These are phyloP conservation scores for Dastarcus helophoroides DNA, from an alignment of 2,888 invertebrate genomes.

Conservation along the genomic window DNA sequence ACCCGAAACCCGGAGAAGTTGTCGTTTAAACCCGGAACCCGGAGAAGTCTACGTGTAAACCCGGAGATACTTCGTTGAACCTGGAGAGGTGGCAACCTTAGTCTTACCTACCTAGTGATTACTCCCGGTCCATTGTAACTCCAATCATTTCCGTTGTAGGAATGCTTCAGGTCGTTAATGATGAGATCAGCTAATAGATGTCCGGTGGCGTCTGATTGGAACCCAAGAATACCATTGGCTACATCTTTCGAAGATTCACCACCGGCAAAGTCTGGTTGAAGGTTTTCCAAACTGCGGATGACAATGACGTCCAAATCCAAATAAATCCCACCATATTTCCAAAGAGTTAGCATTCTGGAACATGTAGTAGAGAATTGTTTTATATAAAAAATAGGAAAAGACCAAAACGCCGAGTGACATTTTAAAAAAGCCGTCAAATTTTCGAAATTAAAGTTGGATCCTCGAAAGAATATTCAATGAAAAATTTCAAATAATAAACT, in stretches of 20 bases:
- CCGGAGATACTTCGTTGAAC: no score
- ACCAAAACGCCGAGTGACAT: no score
- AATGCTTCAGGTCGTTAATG: slow-evolving; percentile 41
- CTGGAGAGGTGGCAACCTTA: no score
- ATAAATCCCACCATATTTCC: slow-evolving; percentile 68
- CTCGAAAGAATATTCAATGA: no score
- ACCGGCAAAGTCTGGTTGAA: slow-evolving; percentile 50
- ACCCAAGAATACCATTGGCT: slow-evolving; percentile 57
- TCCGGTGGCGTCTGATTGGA: slow-evolving; percentile 41
- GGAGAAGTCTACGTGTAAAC: no score
- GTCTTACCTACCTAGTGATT: slow-evolving; percentile 48
- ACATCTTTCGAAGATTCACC: slow-evolving; percentile 47
- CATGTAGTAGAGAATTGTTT: no score
- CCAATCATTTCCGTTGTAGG: slow-evolving; percentile 47
- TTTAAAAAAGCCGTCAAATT: no score
- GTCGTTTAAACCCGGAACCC: no score
- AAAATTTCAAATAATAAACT: no score
- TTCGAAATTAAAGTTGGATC: no score
- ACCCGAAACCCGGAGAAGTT: no score
- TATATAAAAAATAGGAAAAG: no score
- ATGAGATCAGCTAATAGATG: slow-evolving; percentile 47
- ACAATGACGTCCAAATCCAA: slow-evolving; percentile 65
- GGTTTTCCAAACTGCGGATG: slow-evolving; percentile 43
- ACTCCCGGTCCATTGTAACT: slow-evolving; percentile 55
- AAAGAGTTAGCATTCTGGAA: slow-evolving; percentile 49